These are phyloP conservation scores for Agrilus planipennis DNA, from an alignment of 1,140 invertebrate genomes.

Conservation along the genomic window DNA sequence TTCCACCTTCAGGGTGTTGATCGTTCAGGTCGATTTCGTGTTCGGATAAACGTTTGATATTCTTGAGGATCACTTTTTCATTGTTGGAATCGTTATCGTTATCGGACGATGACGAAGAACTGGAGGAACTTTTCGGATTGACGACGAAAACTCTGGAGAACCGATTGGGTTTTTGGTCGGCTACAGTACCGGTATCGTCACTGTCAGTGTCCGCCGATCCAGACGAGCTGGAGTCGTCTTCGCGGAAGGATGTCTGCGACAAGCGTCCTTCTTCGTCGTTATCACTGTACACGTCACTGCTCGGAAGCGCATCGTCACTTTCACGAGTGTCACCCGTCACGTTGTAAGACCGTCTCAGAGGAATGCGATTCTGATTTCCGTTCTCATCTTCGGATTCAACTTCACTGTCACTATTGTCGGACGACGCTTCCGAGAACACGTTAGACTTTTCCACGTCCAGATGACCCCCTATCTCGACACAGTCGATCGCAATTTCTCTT, in stretches of 20 bases:
- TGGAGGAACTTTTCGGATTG: constrained; percentile 53
- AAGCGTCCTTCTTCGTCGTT: constrained; percentile 21
- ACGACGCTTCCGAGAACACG: constrained; percentile 39
- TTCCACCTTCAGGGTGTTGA: background rate
- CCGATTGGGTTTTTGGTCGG: constrained; percentile 48
- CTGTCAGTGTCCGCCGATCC: constrained; percentile 49
- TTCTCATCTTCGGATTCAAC: constrained; percentile 24
- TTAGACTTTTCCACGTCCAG: constrained; percentile 43
- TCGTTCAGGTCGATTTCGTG: background rate
- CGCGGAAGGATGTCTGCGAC: constrained; percentile 33
- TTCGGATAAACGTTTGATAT: background rate
- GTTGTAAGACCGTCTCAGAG: constrained; percentile 24
- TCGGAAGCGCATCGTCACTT: constrained; percentile 27
- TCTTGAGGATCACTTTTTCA: constrained; percentile 16
- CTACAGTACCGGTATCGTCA: constrained; percentile 39
- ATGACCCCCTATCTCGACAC: constrained; percentile 34
- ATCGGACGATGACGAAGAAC: constrained; percentile 32
- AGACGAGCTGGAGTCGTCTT: constrained; percentile 40
- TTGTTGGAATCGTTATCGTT: constrained; percentile 41
- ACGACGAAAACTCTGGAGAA: constrained; percentile 65
- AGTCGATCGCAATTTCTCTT: background rate
- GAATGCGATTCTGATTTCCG: constrained; percentile 20
- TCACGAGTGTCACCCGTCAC: constrained; percentile 23
- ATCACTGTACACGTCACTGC: constrained; percentile 27
- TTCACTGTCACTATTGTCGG: constrained; percentile 38